These are phyloP conservation scores for Cranoglanis bouderius DNA, from an alignment of 2,113 vertebrate genomes.

Conservation along the genomic window DNA sequence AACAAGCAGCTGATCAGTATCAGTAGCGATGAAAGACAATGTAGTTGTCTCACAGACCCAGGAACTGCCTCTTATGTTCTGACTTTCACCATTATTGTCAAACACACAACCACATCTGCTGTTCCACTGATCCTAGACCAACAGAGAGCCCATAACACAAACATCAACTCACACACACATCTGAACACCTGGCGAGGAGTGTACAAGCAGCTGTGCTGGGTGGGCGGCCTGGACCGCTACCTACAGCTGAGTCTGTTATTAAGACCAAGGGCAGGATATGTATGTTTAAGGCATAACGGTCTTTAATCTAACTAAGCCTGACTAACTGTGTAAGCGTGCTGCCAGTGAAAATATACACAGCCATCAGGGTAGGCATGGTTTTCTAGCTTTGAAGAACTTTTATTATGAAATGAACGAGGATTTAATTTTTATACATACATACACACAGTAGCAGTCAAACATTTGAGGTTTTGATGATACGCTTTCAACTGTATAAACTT, in stretches of 20 bases:
- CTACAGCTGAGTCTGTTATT: slow-evolving; percentile 56
- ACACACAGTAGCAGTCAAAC: not conserved
- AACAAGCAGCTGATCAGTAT: not conserved
- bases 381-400: slow-evolving; percentile 8
- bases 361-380: not conserved
- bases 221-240: slow-evolving; percentile 42
- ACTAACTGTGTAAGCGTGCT: slow-evolving; percentile 27
- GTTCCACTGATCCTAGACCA: slow-evolving; percentile 2
- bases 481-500: not conserved
- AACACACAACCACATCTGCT: not conserved
- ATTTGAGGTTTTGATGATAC: not conserved
- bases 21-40: not conserved
- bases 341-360: slow-evolving; percentile 41
- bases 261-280: slow-evolving; percentile 49
- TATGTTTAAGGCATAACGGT: slow-evolving; percentile 32
- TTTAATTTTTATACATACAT: not conserved
- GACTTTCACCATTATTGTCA: not conserved
- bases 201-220: slow-evolving; percentile 40
- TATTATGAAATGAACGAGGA: slow-evolving; percentile 20
- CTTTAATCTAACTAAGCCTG: slow-evolving; percentile 52
- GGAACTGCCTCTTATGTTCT: not conserved
- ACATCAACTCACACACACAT: not conserved
- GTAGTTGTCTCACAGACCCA: not conserved
- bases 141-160: not conserved
- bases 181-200: slow-evolving; percentile 45